These are phyloP conservation scores for Remorina albescens DNA, from an alignment of 2,797 vertebrate genomes.

Conservation along the genomic window DNA sequence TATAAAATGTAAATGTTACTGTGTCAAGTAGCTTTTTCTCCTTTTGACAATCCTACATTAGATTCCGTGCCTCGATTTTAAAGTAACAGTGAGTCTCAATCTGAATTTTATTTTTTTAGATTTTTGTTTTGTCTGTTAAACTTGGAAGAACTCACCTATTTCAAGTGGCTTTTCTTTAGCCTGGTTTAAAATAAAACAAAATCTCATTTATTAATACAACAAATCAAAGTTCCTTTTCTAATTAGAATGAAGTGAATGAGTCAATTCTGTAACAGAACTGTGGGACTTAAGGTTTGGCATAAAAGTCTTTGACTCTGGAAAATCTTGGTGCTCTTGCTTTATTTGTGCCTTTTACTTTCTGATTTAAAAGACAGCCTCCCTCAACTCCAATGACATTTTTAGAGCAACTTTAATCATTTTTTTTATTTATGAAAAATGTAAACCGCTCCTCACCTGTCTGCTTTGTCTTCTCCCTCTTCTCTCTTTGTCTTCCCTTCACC, in stretches of 20 bases:
- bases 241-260: background rate
- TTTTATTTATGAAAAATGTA: conserved; percentile 5
- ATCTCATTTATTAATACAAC: background rate
- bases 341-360: background rate
- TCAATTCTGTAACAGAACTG: background rate
- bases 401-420: background rate
- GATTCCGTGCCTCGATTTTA: background rate
- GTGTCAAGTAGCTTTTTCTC: background rate
- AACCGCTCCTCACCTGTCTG: conserved; percentile 30
- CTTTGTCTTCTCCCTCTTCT: conserved; percentile 26
- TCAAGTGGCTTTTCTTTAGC: background rate
- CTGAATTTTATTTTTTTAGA: no score
- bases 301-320: background rate
- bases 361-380: background rate
- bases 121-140: background rate
- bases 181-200: background rate
- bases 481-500: background rate
- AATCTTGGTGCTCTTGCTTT: background rate
- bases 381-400: background rate
- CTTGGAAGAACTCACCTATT: background rate
- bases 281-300: background rate
- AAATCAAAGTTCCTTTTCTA: background rate
- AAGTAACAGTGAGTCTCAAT: no score
- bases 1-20: conserved; percentile 2
- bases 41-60: background rate